A percentile compares a stretch with the other conserved stretches of the same genome.
These are phyloP conservation scores for Neomorphus geoffroyi DNA, from an alignment of 2,797 vertebrate species.

Conservation along the genomic window DNA sequence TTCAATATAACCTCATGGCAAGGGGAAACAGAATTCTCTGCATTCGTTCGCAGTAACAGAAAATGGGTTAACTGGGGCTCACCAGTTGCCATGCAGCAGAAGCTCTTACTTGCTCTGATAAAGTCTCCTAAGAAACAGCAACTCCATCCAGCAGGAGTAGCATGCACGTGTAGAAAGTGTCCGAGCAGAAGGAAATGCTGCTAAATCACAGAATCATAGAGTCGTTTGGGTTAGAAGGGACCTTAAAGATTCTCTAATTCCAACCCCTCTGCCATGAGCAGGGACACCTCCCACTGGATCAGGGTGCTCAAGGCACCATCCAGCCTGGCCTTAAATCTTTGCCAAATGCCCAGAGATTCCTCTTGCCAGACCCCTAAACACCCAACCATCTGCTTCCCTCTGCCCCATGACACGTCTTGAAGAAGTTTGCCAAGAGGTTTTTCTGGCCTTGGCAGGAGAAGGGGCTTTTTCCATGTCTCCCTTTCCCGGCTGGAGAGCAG, in stretches of 20 bases:
- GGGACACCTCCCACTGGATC: too few relatives aligned
- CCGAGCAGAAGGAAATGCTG: not conserved
- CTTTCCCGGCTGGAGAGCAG: not conserved
- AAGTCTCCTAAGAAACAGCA: not conserved
- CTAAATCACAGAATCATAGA: not conserved
- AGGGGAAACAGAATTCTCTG: not conserved
- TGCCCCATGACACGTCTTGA: not conserved
- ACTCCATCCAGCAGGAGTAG: not conserved
- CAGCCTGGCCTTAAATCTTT: not conserved
- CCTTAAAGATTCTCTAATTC: too few relatives aligned
- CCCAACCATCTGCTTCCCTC: not conserved
- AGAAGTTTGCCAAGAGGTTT: not conserved
- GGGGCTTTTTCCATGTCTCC: not conserved
- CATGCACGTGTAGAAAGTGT: not conserved
- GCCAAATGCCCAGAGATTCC: not conserved
- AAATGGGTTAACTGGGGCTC: not conserved
- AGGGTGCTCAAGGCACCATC: too few relatives aligned
- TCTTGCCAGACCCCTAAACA: constrained; percentile 14
- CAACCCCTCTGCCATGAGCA: too few relatives aligned
- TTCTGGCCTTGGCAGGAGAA: not conserved
- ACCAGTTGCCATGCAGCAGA: not conserved
- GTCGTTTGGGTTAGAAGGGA: too few relatives aligned
- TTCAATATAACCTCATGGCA: not conserved
- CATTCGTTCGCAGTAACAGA: not conserved
- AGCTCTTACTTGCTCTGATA: not conserved